A percentile compares a stretch with the other conserved stretches of the same genome.
phyloP scores from a whole-genome alignment of 2,797 vertebrate species.

The Anguilla megastoma region DNA sequence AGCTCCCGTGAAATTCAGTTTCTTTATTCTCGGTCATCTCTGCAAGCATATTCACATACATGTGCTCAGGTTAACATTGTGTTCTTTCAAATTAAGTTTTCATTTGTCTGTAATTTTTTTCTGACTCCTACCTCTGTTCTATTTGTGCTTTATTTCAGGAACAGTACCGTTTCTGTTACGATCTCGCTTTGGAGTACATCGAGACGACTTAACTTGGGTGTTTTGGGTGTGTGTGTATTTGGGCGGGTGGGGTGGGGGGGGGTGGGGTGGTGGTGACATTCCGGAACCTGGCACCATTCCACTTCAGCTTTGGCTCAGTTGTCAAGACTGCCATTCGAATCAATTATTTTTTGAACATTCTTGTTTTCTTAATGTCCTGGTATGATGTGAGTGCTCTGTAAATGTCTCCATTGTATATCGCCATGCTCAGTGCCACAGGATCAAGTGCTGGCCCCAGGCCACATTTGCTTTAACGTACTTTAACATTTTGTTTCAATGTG shows the following conservation, averaged over 20 bases:
- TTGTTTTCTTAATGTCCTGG: conserved; percentile 83
- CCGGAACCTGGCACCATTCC: conserved; percentile 48
- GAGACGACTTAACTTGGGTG: conserved; percentile 83
- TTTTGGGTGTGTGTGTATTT: not conserved
- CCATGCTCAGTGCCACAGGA: conserved; percentile 71
- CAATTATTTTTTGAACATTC: conserved; percentile 69
- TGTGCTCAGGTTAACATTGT: too few relatives aligned
- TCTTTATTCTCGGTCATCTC: not conserved
- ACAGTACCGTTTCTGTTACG: conserved; percentile 97
- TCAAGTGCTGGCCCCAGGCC: conserved; percentile 61
- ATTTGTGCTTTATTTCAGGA: conserved; percentile 71
- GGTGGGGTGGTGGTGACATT: not conserved
- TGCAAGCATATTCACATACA: not conserved
- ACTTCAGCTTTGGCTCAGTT: conserved; percentile 53
- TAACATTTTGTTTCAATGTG: conserved; percentile 62
- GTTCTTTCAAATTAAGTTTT: not conserved
- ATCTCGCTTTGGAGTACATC: conserved; percentile 92
- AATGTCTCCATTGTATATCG: conserved; percentile 70
- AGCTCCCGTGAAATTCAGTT: not conserved
- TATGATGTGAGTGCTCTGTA: conserved; percentile 72
- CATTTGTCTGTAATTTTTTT: not conserved
- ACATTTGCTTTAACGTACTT: conserved; percentile 48
- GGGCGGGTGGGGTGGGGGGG: conserved; percentile 27
- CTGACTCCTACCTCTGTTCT: not conserved
- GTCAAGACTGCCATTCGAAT: conserved; percentile 70